These are phyloP conservation scores for Vanessa atalanta DNA, from an alignment of 1,140 invertebrate species.

Conservation along the genomic window DNA sequence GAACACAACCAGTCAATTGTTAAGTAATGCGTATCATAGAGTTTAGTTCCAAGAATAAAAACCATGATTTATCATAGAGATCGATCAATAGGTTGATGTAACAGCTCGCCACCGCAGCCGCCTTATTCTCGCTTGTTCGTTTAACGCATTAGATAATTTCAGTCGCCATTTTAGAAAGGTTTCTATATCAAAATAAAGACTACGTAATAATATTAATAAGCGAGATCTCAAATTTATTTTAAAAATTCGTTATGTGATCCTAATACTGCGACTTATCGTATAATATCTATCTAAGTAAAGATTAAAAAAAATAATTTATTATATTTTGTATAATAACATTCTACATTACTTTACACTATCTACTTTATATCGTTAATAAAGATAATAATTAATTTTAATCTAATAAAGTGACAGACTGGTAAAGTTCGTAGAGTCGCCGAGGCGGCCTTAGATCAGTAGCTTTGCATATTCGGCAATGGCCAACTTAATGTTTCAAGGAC, in stretches of 20 bases:
- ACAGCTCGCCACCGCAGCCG: slow-evolving; percentile 37
- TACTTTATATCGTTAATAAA: slow-evolving; percentile 79
- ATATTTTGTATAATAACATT: slow-evolving; percentile 80
- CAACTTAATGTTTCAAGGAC: slow-evolving; percentile 79
- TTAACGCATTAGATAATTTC: slow-evolving; percentile 69
- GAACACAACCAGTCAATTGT: slow-evolving; percentile 11
- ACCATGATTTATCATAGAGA: background rate
- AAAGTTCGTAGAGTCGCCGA: slow-evolving; percentile 79
- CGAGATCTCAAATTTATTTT: slow-evolving; percentile 81
- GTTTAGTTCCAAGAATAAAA: slow-evolving; percentile 2
- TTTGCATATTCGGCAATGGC: slow-evolving; percentile 80
- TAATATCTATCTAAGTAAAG: slow-evolving; percentile 68
- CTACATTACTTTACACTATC: slow-evolving; percentile 79
- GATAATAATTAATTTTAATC: slow-evolving; percentile 81
- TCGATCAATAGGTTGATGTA: background rate
- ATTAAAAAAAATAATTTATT: slow-evolving; percentile 78
- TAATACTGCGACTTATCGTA: slow-evolving; percentile 77
- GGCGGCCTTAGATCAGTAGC: slow-evolving; percentile 80
- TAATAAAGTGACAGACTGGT: slow-evolving; percentile 81
- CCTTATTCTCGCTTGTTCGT: slow-evolving; percentile 65
- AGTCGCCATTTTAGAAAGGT: slow-evolving; percentile 74
- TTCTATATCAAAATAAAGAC: slow-evolving; percentile 79
- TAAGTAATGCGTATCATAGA: slow-evolving; percentile 2
- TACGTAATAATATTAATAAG: slow-evolving; percentile 77
- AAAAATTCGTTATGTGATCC: slow-evolving; percentile 79